These are phyloP conservation scores for Caenorhabditis sp. DNA, from an alignment of 2,888 invertebrate genomes.

Conservation along the genomic window DNA sequence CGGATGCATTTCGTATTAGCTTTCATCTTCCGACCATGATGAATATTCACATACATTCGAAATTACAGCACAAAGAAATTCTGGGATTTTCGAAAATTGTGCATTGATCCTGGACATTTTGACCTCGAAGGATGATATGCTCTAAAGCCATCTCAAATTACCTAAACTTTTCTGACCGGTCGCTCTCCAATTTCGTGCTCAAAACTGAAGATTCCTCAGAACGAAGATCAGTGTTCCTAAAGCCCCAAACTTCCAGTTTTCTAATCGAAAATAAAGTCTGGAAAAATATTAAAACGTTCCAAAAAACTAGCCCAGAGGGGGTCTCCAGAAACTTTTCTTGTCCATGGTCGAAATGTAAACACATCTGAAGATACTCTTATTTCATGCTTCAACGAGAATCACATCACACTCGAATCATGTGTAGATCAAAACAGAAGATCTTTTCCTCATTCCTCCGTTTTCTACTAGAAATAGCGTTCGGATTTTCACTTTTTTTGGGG, in stretches of 20 bases:
- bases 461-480: constrained; percentile 9
- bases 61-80: background rate
- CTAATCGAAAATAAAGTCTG: background rate
- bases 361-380: constrained; percentile 24
- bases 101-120: background rate
- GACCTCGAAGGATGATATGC: background rate
- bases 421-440: constrained; percentile 33
- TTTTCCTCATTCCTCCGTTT: constrained; percentile 5
- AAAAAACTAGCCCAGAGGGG: constrained; percentile 7
- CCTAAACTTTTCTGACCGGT: constrained; percentile 16
- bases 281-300: background rate
- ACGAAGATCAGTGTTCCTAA: background rate
- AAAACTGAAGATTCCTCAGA: background rate
- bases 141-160: background rate
- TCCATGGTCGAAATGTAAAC: constrained; percentile 16
- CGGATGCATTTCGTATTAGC: background rate
- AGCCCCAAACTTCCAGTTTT: background rate
- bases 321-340: constrained; percentile 8
- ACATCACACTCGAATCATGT: constrained; percentile 49
- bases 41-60: too few relatives aligned
- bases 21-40: background rate
- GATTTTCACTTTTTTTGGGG: background rate
- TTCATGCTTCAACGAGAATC: constrained; percentile 61
- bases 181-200: constrained; percentile 14
- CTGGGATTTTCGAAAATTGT: background rate